Conservation (phyloP, 1,140 invertebrate genomes). For the Diorhabda sublineata region DNA sequence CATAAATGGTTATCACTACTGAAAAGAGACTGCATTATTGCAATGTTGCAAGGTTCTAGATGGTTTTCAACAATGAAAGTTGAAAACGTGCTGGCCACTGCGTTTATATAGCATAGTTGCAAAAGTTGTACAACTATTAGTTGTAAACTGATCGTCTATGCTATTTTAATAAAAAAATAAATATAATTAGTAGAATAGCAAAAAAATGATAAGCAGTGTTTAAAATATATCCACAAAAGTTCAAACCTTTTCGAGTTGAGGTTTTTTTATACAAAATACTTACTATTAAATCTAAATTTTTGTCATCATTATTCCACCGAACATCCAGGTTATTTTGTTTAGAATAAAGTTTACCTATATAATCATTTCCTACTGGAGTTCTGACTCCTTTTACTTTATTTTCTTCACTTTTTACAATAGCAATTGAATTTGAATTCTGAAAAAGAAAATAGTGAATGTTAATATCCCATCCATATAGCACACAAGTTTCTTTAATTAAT, state of each 20-base stretch:
- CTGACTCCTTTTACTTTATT: slow-evolving; percentile 2
- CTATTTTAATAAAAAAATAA: slow-evolving; percentile 6
- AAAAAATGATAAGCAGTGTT: slow-evolving; percentile 4
- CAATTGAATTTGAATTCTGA: slow-evolving; percentile 16
- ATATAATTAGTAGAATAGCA: neutral
- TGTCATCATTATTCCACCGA: slow-evolving; percentile 37
- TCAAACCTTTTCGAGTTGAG: too few species aligned
- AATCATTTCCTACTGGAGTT: slow-evolving; percentile 33
- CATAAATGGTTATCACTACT: neutral
- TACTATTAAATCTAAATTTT: slow-evolving; percentile 20
- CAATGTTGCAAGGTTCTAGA: slow-evolving; percentile 26
- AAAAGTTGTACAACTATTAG: slow-evolving; percentile 24
- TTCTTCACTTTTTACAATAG: slow-evolving; percentile 18
- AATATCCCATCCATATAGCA: too few species aligned
- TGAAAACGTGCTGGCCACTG: slow-evolving; percentile 25
- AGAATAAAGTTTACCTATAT: slow-evolving; percentile 43
- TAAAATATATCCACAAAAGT: too few species aligned
- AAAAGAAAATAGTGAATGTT: slow-evolving; percentile 8
- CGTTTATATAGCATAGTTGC: slow-evolving; percentile 27
- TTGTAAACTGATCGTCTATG: slow-evolving; percentile 26
- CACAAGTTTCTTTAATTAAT: too few species aligned
- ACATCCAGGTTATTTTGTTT: slow-evolving; percentile 43
- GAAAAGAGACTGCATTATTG: neutral
- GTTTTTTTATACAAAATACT: slow-evolving; percentile 8
- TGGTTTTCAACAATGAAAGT: slow-evolving; percentile 20